Evolutionary conservation across 2,888 invertebrate species (phyloP).

Genomic region (Oxycera nigricornis): DNA sequence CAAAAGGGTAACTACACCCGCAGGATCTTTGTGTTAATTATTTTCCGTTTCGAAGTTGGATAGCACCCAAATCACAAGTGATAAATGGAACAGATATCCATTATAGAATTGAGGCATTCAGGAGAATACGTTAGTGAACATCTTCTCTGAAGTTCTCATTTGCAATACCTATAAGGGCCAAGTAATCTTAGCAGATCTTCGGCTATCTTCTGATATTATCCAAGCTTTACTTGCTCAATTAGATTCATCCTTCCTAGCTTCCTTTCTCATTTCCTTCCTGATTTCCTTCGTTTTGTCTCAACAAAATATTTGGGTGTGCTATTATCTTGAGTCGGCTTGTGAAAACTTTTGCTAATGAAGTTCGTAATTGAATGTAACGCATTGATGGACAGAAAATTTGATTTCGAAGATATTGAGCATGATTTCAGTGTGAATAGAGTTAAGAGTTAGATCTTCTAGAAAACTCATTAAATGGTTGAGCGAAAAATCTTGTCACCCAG

Average conservation of each 20-base stretch:
- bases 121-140: background rate
- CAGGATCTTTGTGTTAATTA: background rate
- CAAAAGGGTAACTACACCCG: background rate
- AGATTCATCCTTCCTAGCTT: background rate
- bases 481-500: too few relatives aligned
- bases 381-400: background rate
- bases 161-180: background rate
- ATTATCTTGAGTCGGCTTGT: background rate
- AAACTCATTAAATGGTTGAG: too few relatives aligned
- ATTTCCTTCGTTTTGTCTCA: background rate
- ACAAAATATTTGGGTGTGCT: background rate
- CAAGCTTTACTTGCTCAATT: background rate
- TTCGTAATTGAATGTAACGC: constrained; percentile 11
- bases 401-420: too few relatives aligned
- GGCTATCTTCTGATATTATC: background rate
- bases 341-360: background rate
- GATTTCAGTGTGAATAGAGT: too few relatives aligned
- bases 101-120: background rate
- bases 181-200: background rate
- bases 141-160: background rate
- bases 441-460: too few relatives aligned
- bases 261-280: background rate
- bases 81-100: background rate
- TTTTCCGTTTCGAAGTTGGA: background rate
- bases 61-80: background rate